A percentile compares a stretch with the other conserved stretches of the same genome.
Conservation (phyloP, 2,797 vertebrate genomes). For the Menidia menidia region DNA sequence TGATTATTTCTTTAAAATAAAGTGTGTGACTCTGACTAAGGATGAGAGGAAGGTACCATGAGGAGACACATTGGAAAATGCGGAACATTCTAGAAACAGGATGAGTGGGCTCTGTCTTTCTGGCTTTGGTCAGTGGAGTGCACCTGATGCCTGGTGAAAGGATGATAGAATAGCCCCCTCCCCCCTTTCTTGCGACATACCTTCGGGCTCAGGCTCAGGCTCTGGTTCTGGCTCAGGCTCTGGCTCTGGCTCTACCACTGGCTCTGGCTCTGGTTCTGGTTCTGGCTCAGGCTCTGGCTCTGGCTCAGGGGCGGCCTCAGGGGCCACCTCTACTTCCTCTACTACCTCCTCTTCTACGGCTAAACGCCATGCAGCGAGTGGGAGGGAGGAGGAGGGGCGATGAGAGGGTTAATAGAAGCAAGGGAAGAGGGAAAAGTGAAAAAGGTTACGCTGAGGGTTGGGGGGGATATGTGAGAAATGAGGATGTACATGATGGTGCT, state of each 20-base stretch:
- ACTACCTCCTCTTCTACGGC: conserved; percentile 77
- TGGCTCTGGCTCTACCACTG: conserved; percentile 60
- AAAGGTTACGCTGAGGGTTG: conserved; percentile 30
- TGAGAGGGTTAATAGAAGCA: conserved; percentile 71
- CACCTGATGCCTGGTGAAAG: conserved; percentile 64
- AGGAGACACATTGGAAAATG: conserved; percentile 48
- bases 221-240: conserved; percentile 45
- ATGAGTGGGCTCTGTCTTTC: conserved; percentile 53
- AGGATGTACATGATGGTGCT: conserved; percentile 36
- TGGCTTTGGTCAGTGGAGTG: conserved; percentile 48
- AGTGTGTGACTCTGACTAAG: conserved; percentile 39
- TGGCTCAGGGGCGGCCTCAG: conserved; percentile 67
- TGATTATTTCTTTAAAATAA: too few relatives aligned
- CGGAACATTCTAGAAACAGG: conserved; percentile 7
- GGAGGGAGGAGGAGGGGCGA: conserved; percentile 68
- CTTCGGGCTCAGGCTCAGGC: conserved; percentile 74
- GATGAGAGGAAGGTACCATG: conserved; percentile 69
- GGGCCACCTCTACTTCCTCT: conserved; percentile 84
- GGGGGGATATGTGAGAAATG: conserved; percentile 29
- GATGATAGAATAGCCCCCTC: conserved; percentile 70
- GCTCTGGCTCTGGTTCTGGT: conserved; percentile 59
- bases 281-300: conserved; percentile 68
- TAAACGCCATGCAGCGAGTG: conserved; percentile 82
- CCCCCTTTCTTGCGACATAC: conserved; percentile 83
- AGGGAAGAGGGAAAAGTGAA: conserved; percentile 26